Conservation (phyloP, 2,888 invertebrate species). For the Drosophila planitibia region DNA sequence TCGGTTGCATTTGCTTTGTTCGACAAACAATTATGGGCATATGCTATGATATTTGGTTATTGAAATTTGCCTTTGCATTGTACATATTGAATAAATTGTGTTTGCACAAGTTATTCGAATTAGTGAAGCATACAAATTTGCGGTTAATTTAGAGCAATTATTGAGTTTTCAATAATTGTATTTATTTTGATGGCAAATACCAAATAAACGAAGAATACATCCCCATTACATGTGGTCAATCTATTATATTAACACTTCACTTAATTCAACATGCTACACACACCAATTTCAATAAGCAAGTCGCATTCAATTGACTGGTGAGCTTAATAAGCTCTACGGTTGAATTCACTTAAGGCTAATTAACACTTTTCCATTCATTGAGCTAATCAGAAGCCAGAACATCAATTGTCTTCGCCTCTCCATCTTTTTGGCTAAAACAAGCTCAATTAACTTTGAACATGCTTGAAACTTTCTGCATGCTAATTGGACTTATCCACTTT, state of each 20-base stretch:
- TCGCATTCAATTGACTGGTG: slow-evolving; percentile 14
- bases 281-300: background rate
- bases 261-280: background rate
- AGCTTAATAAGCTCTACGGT: background rate
- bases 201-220: background rate
- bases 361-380: slow-evolving; percentile 7
- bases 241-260: background rate
- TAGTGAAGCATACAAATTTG: slow-evolving; percentile 37
- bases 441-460: slow-evolving; percentile 33
- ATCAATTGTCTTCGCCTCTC: slow-evolving; percentile 1
- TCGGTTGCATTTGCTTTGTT: slow-evolving; percentile 40
- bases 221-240: background rate
- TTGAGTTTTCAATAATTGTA: slow-evolving; percentile 22
- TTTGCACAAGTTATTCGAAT: slow-evolving; percentile 46
- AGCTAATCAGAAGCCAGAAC: slow-evolving; percentile 33
- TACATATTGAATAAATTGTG: slow-evolving; percentile 16
- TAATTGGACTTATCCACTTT: slow-evolving; percentile 63
- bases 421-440: background rate
- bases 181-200: slow-evolving; percentile 17
- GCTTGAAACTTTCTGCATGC: slow-evolving; percentile 10
- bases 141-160: slow-evolving; percentile 45
- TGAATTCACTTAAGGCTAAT: slow-evolving; percentile 3
- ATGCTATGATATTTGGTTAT: slow-evolving; percentile 31
- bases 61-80: slow-evolving; percentile 50
- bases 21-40: slow-evolving; percentile 56